A percentile compares a stretch with the other conserved stretches of the same genome.
These are phyloP conservation scores for Ectropis crepuscularia DNA, from an alignment of 2,888 invertebrate genomes.

Conservation along the genomic window DNA sequence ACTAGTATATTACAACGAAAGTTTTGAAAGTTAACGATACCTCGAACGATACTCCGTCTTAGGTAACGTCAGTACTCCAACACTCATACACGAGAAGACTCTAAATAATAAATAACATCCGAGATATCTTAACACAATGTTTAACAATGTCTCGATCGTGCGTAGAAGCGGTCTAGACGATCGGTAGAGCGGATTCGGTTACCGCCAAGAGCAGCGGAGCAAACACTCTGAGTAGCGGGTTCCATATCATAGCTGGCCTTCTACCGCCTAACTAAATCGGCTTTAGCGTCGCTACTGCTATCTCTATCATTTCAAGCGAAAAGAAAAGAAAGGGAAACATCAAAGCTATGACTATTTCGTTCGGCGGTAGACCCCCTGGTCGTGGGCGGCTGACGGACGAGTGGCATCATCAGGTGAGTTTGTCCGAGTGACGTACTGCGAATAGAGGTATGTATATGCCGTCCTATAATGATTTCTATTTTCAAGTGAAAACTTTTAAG, in stretches of 20 bases:
- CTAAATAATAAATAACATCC: too few species aligned
- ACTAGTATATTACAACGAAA: too few species aligned
- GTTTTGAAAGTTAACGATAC: too few species aligned
- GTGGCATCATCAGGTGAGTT: conserved; percentile 17
- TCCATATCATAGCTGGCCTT: not conserved
- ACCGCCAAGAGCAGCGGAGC: conserved; percentile 3
- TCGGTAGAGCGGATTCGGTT: conserved; percentile 20
- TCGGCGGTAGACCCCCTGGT: conserved; percentile 6
- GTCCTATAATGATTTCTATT: not conserved
- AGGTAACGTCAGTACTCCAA: too few species aligned
- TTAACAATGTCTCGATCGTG: not conserved
- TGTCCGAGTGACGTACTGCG: not conserved
- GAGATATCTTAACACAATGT: not conserved
- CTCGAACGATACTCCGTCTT: too few species aligned
- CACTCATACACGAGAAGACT: too few species aligned
- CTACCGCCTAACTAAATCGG: too few species aligned
- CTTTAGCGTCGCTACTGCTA: too few species aligned
- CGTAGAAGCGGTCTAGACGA: not conserved
- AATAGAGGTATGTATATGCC: too few species aligned
- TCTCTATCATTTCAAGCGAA: too few species aligned
- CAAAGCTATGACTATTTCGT: too few species aligned
- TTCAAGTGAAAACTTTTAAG: not conserved
- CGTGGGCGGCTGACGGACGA: conserved; percentile 22
- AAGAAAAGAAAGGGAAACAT: too few species aligned
- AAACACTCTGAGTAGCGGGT: not conserved